Evolutionary conservation across 2,797 vertebrate species (phyloP).

Genomic region (Harpagifer antarcticus): DNA sequence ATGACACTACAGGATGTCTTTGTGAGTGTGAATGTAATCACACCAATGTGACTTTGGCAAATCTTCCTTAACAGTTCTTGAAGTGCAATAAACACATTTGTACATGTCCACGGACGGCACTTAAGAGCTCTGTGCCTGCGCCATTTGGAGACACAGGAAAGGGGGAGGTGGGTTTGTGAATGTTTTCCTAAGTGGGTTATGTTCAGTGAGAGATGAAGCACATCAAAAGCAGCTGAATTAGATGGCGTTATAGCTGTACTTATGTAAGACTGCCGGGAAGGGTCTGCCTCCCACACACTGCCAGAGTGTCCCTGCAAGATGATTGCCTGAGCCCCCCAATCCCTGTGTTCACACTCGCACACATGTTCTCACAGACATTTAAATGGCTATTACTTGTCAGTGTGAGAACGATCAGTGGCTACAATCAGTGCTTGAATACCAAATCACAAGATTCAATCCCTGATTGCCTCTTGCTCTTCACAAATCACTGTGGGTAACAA

Average conservation of each 20-base stretch:
- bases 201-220: conserved; percentile 49
- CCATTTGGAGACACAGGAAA: conserved; percentile 16
- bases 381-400: conserved; percentile 1
- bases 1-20: conserved; percentile 14
- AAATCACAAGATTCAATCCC: neutral
- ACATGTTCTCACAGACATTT: conserved; percentile 2
- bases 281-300: conserved; percentile 68
- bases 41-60: conserved; percentile 17
- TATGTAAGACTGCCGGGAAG: conserved; percentile 80
- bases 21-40: conserved; percentile 27
- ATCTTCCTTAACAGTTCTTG: conserved; percentile 11
- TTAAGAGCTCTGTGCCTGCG: conserved; percentile 32
- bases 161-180: conserved; percentile 15
- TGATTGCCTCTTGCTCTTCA: neutral
- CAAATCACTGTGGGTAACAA: neutral
- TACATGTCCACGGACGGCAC: conserved; percentile 13
- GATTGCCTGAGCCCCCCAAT: conserved; percentile 43
- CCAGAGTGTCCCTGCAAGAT: conserved; percentile 55
- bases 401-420: neutral
- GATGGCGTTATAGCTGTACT: conserved; percentile 56
- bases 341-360: neutral
- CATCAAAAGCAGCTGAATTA: conserved; percentile 63
- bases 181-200: conserved; percentile 62
- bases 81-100: conserved; percentile 23
- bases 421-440: neutral